phyloP scores from a whole-genome alignment of 2,113 vertebrate species.

The Myotis yumanensis region DNA sequence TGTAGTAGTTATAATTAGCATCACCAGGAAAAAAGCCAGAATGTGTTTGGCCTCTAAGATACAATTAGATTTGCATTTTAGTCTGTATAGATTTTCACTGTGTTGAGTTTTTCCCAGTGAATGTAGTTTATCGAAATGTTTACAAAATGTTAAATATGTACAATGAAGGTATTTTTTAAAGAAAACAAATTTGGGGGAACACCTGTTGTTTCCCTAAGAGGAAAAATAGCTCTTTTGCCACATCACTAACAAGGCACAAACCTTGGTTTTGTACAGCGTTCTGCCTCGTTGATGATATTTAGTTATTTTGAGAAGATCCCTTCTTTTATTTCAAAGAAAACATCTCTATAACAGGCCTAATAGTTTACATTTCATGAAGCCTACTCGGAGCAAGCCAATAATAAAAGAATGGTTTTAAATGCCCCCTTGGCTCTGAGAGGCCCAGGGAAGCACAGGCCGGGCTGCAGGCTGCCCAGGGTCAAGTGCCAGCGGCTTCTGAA shows the following conservation, averaged over 20 bases:
- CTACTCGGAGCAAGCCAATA: neutral
- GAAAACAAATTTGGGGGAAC: neutral
- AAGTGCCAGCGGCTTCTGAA: neutral
- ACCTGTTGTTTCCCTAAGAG: neutral
- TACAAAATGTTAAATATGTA: slow-evolving; percentile 10
- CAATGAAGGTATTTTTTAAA: neutral
- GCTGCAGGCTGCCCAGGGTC: neutral
- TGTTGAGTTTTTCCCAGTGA: neutral
- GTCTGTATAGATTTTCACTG: neutral
- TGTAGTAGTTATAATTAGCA: neutral
- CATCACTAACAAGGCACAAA: neutral
- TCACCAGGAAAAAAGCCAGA: neutral
- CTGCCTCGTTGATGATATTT: neutral
- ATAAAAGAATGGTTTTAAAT: neutral
- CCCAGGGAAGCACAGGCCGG: fast-evolving
- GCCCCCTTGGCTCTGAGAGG: neutral
- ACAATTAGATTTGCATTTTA: neutral
- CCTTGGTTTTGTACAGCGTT: neutral
- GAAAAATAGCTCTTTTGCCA: neutral
- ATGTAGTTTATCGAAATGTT: neutral
- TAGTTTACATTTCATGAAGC: neutral
- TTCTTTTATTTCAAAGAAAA: slow-evolving; percentile 14
- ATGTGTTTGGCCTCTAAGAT: neutral
- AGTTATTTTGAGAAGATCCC: neutral
- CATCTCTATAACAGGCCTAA: neutral